Percentiles rank a stretch among this genome's conserved stretches.
Conservation (phyloP, 2,888 invertebrate genomes). For the Yponomeuta malinellus region DNA sequence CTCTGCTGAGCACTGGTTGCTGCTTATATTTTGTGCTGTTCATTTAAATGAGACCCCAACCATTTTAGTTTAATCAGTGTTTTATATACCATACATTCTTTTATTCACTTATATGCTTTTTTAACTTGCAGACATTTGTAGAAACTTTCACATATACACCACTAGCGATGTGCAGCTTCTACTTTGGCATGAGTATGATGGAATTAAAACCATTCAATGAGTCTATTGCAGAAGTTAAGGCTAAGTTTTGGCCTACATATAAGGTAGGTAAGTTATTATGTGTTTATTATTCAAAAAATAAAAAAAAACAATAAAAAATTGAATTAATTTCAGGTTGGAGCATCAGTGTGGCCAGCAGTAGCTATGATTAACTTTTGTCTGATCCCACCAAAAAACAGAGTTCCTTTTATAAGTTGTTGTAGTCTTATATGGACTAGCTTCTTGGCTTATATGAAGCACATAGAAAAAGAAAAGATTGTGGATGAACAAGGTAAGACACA, state of each 20-base stretch:
- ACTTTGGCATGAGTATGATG: conserved; percentile 83
- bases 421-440: conserved; percentile 88
- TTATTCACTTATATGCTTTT: not conserved
- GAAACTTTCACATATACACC: conserved; percentile 87
- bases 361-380: conserved; percentile 84
- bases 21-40: too few species aligned
- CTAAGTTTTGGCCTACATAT: conserved; percentile 85
- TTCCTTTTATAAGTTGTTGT: conserved; percentile 84
- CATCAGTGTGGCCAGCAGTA: conserved; percentile 83
- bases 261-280: conserved; percentile 61
- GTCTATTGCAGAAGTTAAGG: conserved; percentile 80
- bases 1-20: too few species aligned
- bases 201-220: conserved; percentile 80
- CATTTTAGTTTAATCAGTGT: not conserved
- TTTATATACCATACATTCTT: not conserved
- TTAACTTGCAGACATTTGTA: conserved; percentile 77
- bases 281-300: not conserved
- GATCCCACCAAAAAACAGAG: conserved; percentile 83
- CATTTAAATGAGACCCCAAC: too few species aligned
- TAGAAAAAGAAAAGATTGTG: conserved; percentile 49
- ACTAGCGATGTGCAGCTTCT: conserved; percentile 85
- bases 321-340: conserved; percentile 77
- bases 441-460: conserved; percentile 86
- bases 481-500: not conserved
- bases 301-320: not conserved